A percentile compares a stretch with the other conserved stretches of the same genome.
Conservation (phyloP, 1,140 invertebrate genomes). For the Nephotettix cincticeps region DNA sequence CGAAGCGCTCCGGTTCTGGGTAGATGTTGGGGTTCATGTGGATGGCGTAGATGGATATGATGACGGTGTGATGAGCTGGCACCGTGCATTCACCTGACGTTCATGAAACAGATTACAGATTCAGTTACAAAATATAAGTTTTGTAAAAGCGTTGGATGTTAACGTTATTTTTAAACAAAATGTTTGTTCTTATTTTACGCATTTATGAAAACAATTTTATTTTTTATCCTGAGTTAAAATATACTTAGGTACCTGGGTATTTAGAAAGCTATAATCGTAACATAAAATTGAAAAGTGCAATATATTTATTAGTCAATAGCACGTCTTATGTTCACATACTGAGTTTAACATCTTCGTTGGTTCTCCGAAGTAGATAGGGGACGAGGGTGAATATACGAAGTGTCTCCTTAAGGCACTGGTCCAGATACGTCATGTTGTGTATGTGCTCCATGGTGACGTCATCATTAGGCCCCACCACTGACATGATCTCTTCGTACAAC, state of each 20-base stretch:
- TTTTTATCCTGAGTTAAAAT: no score
- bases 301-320: no score
- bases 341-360: constrained; percentile 53
- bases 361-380: constrained; percentile 56
- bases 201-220: no score
- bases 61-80: constrained; percentile 48
- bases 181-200: no score
- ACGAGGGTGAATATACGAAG: constrained; percentile 53
- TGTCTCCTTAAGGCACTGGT: constrained; percentile 35
- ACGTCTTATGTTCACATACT: no score
- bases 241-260: no score
- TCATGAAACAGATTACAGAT: no score
- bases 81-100: constrained; percentile 40
- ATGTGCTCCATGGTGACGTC: constrained; percentile 55
- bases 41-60: constrained; percentile 56
- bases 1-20: constrained; percentile 70
- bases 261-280: no score
- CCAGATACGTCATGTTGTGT: constrained; percentile 43
- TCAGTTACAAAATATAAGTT: no score
- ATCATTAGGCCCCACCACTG: constrained; percentile 52
- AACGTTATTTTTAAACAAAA: no score
- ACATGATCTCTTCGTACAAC: constrained; percentile 48
- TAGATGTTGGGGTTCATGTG: constrained; percentile 68
- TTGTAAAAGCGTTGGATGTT: no score
- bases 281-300: no score